Conservation (phyloP, 1,140 invertebrate genomes). For the Asobara japonica region DNA sequence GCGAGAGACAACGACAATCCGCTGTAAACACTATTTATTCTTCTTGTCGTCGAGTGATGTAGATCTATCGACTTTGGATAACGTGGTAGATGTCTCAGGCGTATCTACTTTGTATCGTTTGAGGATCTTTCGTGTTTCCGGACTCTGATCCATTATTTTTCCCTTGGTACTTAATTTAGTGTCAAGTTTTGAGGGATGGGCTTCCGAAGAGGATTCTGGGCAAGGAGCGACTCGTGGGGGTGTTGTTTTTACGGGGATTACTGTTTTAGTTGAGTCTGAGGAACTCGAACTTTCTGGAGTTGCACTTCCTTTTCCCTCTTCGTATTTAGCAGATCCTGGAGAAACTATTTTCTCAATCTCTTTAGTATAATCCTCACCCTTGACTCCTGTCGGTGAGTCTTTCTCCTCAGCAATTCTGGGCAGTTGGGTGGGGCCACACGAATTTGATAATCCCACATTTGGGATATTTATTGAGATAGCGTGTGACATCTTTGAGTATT, state of each 20-base stretch:
- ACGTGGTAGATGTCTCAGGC: neutral
- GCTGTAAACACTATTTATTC: conserved; percentile 6
- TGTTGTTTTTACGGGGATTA: neutral
- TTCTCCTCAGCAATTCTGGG: conserved; percentile 85
- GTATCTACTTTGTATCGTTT: conserved; percentile 11
- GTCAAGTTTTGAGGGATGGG: neutral
- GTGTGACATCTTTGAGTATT: conserved; percentile 58
- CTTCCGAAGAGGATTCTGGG: neutral
- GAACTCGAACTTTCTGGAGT: neutral
- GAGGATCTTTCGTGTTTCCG: neutral
- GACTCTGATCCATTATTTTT: neutral
- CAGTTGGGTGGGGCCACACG: conserved; percentile 61
- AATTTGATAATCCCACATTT: conserved; percentile 55
- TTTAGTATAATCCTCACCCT: conserved; percentile 53
- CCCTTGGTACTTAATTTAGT: neutral
- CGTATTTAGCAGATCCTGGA: neutral
- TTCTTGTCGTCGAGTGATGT: neutral
- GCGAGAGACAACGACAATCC: neutral
- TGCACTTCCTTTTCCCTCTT: neutral
- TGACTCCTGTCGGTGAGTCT: conserved; percentile 78
- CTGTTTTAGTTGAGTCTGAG: neutral
- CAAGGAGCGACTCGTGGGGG: neutral
- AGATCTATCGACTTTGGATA: conserved; percentile 1
- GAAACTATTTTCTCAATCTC: conserved; percentile 24
- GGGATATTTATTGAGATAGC: conserved; percentile 62